phyloP scores from a whole-genome alignment of 2,113 vertebrate species.

The Diadophis punctatus region DNA sequence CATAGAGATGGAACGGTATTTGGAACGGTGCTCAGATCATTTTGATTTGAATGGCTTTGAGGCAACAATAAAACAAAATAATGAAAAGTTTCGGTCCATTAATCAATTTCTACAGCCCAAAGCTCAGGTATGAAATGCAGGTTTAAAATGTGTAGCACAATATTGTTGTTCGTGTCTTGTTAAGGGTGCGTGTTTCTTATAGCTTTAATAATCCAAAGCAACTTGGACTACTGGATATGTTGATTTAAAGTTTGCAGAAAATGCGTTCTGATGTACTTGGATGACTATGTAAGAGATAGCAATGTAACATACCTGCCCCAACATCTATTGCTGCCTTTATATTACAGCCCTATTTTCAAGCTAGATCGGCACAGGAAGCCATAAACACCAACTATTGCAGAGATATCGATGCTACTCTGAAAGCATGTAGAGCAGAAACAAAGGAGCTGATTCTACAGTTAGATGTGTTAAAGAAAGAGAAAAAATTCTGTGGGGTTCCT shows the following conservation, averaged over 20 bases:
- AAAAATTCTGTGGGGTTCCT: background rate
- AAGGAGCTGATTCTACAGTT: slow-evolving; percentile 51
- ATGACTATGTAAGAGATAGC: background rate
- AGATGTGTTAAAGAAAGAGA: slow-evolving; percentile 34
- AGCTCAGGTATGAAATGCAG: slow-evolving; percentile 45
- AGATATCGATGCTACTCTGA: slow-evolving; percentile 48
- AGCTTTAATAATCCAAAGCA: background rate
- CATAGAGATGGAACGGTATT: slow-evolving; percentile 55
- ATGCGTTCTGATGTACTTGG: background rate
- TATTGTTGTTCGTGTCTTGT: background rate
- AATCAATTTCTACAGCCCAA: slow-evolving; percentile 61
- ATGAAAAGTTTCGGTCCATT: slow-evolving; percentile 52
- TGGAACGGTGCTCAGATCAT: slow-evolving; percentile 53
- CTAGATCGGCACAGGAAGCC: slow-evolving; percentile 42
- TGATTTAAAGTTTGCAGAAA: background rate
- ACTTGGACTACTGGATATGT: background rate
- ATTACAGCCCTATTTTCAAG: slow-evolving; percentile 40
- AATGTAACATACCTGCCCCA: no score
- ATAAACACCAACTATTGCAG: slow-evolving; percentile 22
- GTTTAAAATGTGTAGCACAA: background rate
- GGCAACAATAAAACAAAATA: slow-evolving; percentile 62
- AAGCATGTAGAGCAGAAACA: slow-evolving; percentile 51
- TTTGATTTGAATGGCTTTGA: slow-evolving; percentile 58
- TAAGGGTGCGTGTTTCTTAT: background rate
- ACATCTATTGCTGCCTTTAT: background rate